Base-by-base conservation (phyloP, 2,888 invertebrate genomes). In the Trilocha varians region DNA sequence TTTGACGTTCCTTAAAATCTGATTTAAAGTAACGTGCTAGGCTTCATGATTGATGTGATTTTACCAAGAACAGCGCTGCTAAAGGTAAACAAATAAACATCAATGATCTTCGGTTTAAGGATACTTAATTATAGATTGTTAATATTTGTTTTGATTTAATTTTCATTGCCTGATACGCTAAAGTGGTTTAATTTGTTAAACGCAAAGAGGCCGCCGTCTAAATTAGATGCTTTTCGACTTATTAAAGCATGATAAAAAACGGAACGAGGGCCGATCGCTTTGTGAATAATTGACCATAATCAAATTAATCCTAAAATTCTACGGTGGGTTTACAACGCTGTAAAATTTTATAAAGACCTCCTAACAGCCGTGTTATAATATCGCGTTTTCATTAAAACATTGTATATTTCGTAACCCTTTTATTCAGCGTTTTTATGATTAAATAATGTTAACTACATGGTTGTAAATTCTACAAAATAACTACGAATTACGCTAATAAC, bases 251-350 rank as follows among this genome's bases (percentile, higher is more conserved):
- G 65, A 65, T 63, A 65, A 83, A 78, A 78, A 84, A 82, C 70
- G 52, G 67, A 79, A 74, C 73, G 73, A 75, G 74, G 48, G 53
- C 65, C 70, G 70, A 77, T 74, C 76, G 73, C 74, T 78, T 82
- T 75, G 78, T 83, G 80, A 82, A 82, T 85, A 85, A 85, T 84
- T 85, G 83, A 80, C 82, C 67, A 82, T 82, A 85, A 85, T 85
- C 83, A 84, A 85, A 84, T 85, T 83, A 84, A 84, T 83, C 74
- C 82, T 78, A 76, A 83, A 80, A 80, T 83, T 77, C 79, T 78
- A 85, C 83, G 80, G 84, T 85, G 78, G 79, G 84, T 85, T 85
- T 85, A 85, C 71, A 76, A 64, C 82, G 80, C 62, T 79, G 70
- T 84, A 84, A 84, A 85, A 74, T 66, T 80, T 76, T 78, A 83